Percentiles rank a stretch among this genome's conserved stretches.
These are phyloP conservation scores for Heteractis magnifica DNA, from an alignment of 92 coral and sea anemone genomes.

Conservation along the genomic window DNA sequence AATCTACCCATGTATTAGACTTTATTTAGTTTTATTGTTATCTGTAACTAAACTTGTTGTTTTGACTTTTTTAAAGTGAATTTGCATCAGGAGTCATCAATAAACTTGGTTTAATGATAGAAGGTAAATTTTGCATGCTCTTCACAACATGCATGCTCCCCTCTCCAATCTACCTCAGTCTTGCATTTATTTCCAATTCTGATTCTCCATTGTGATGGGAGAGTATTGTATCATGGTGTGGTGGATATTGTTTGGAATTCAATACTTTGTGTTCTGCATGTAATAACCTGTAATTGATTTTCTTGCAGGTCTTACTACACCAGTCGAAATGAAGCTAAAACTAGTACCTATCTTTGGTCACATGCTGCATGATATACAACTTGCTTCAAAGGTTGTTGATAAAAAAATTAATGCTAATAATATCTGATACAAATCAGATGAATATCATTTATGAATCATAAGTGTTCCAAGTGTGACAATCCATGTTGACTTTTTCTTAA, in stretches of 20 bases:
- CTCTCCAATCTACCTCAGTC: too few species aligned
- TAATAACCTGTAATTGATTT: too few species aligned
- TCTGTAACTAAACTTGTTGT: background rate
- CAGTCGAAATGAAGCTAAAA: conserved; percentile 91
- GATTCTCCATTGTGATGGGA: too few species aligned
- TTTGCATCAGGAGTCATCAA: conserved; percentile 96
- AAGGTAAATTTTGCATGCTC: conserved; percentile 56
- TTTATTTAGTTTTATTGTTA: background rate
- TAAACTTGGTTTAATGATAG: conserved; percentile 83
- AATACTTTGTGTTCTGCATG: too few species aligned
- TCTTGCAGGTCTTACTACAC: conserved; percentile 81
- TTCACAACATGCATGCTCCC: too few species aligned
- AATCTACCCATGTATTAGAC: background rate
- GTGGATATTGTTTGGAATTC: too few species aligned
- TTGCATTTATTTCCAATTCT: too few species aligned
- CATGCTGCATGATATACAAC: conserved; percentile 83
- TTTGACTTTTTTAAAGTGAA: conserved; percentile 48
- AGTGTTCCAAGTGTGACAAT: background rate
- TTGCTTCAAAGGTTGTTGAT: conserved; percentile 63
- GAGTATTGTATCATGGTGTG: too few species aligned
- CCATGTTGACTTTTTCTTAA: background rate
- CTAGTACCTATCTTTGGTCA: conserved; percentile 90
- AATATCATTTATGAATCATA: too few species aligned
- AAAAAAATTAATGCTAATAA: background rate
- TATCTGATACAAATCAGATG: background rate